These are phyloP conservation scores for Phoebastria nigripes DNA, from an alignment of 2,797 vertebrate genomes.

Conservation along the genomic window DNA sequence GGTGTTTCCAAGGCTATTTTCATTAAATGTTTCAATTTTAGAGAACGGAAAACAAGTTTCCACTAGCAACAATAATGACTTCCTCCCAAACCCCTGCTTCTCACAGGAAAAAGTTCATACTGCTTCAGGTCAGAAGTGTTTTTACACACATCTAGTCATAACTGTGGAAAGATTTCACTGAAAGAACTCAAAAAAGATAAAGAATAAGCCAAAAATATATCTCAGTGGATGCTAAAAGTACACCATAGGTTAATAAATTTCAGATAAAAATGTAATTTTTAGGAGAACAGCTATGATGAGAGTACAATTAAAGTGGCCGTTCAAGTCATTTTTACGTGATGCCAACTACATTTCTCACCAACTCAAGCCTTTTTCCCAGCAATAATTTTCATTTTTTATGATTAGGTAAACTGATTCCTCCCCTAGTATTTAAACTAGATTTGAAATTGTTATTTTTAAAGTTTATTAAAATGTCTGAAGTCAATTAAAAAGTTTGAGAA, in stretches of 20 bases:
- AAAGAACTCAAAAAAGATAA: not conserved
- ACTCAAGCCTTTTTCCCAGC: not conserved
- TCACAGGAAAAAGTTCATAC: not conserved
- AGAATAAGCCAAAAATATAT: not conserved
- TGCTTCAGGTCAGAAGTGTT: not conserved
- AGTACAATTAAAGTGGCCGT: not conserved
- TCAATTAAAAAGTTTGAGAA: not conserved
- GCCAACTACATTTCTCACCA: not conserved
- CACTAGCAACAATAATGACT: not conserved
- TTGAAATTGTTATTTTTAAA: not conserved
- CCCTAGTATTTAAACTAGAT: not conserved
- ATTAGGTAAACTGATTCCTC: not conserved
- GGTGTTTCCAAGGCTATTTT: conserved; percentile 20
- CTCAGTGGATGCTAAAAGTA: not conserved
- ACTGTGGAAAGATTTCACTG: not conserved
- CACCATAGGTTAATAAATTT: not conserved
- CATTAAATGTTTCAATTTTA: not conserved
- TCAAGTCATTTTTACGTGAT: not conserved
- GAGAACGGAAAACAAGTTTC: not conserved
- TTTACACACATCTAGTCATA: not conserved
- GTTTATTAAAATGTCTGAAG: not conserved
- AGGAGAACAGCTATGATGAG: not conserved
- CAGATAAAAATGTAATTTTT: not conserved
- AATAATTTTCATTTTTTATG: not conserved
- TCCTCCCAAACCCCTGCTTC: not conserved